A percentile compares a stretch with the other conserved stretches of the same genome.
phyloP scores from a whole-genome alignment of 1,140 invertebrate species.

The Lasioglossum baleicum region DNA sequence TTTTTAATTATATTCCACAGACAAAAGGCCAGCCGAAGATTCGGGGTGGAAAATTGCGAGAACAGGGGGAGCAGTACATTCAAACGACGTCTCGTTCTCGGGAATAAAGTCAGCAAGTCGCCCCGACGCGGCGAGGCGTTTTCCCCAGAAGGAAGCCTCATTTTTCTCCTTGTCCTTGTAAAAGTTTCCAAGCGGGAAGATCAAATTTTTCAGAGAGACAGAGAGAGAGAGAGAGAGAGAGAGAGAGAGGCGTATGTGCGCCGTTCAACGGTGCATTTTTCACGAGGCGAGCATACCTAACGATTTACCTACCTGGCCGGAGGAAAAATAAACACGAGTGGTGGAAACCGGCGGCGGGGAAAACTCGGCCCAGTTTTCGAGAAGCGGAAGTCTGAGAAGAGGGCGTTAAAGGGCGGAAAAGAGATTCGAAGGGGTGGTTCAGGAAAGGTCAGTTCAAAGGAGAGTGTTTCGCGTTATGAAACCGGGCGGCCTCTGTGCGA shows the following conservation, averaged over 20 bases:
- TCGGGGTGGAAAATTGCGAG: no score
- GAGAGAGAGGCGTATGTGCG: background rate
- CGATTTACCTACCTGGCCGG: conserved; percentile 39
- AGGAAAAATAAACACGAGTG: conserved; percentile 42
- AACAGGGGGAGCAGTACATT: no score
- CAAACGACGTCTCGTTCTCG: no score
- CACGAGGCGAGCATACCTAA: conserved; percentile 26
- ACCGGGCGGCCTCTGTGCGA: background rate
- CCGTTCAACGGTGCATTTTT: conserved; percentile 10
- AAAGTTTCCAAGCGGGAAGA: background rate
- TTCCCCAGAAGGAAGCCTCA: background rate
- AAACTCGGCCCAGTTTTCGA: conserved; percentile 3
- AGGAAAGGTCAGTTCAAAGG: background rate
- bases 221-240: no score
- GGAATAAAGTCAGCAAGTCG: background rate
- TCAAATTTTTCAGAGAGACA: background rate
- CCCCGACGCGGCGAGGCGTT: background rate
- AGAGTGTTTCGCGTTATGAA: no score
- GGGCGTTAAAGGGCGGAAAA: background rate
- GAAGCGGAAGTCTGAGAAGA: background rate
- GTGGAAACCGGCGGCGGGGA: background rate
- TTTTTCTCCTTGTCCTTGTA: background rate
- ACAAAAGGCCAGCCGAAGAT: no score
- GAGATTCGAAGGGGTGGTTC: no score
- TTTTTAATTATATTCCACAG: no score